Evolutionary conservation across 2,113 vertebrate genomes (phyloP), one percentile per base, ranked within the genome.

Genomic region (Fukomys damarensis): DNA sequence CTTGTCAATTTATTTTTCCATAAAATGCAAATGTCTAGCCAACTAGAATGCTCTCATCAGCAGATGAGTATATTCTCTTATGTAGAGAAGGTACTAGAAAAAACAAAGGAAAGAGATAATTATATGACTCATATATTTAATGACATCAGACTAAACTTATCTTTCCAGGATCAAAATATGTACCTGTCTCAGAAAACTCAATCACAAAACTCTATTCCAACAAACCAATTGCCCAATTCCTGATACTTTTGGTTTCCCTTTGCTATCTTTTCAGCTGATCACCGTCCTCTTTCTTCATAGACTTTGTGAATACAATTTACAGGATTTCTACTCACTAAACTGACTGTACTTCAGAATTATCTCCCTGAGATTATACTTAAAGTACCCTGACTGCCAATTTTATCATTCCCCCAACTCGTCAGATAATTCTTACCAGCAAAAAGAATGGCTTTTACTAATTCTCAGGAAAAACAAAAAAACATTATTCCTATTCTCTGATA

Each of bases 301-400:
- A 95, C 41, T 74, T 84, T 91, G 43, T 79, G 11, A 13, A 46
- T 87, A 96, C 90, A 96, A 93, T 88, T 59, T 93, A 74, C 28
- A 41, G 59, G 43, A 94, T 66, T 63, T 91, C 81, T 56, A 82
- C 52, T 82, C 66, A 68, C 14, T 77, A 52, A 93, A 85, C 65
- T 82, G 59, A 74, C 28, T 41, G 68, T 41, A 79, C 80, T 79
- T 95, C 84, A 92, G 49, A 92, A n/a, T 1, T 86, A 11, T 61
- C 74, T 92, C 54, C 59, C 85, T 92, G 43, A 79, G 43, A 85
- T 87, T 96, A 89, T 63, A 89, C 65, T 26, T 91, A 88, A 35
- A 81, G 61, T 26, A 93, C 49, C 83, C n/a, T 28, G 52, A 59
- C 84, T 56, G 95, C 58, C 30, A 28, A 82, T 85, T 92, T 87